Evolutionary conservation across 1,140 invertebrate genomes (phyloP).

Genomic region (Drosophila pectinifera): DNA sequence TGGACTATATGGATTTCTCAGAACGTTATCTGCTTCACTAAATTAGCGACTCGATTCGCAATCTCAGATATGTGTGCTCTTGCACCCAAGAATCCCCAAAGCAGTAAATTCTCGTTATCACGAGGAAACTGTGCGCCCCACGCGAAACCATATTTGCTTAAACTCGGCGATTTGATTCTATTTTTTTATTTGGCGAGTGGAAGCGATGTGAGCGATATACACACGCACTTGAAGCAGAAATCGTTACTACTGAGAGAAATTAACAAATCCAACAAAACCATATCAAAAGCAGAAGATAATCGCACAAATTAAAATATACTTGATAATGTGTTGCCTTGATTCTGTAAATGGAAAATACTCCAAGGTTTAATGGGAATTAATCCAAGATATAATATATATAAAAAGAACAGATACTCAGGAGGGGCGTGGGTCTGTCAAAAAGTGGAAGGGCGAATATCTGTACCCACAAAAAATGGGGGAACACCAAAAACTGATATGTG

Average conservation of each 20-base stretch:
- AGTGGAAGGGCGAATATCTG: not conserved
- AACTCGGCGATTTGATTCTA: not conserved
- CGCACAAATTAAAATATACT: too few species aligned
- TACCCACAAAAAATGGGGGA: conserved; percentile 2
- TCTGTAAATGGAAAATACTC: too few species aligned
- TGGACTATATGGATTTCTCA: conserved; percentile 33
- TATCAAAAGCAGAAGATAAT: too few species aligned
- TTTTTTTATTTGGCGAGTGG: not conserved
- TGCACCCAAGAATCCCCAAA: conserved; percentile 9
- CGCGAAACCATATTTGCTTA: conserved; percentile 32
- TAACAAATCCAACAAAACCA: too few species aligned
- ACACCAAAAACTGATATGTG: conserved; percentile 47
- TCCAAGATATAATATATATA: not conserved
- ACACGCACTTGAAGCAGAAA: too few species aligned
- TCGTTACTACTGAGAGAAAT: too few species aligned
- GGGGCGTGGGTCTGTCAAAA: not conserved
- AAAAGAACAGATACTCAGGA: not conserved
- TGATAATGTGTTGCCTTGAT: too few species aligned
- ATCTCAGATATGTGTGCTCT: conserved; percentile 34
- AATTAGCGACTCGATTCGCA: conserved; percentile 41
- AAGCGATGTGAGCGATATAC: not conserved
- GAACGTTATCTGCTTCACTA: conserved; percentile 36
- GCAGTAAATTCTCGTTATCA: conserved; percentile 14
- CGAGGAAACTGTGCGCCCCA: conserved; percentile 20
- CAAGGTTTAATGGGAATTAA: too few species aligned